These are phyloP conservation scores for Anguilla anguilla DNA, from an alignment of 2,797 vertebrate species.

Conservation along the genomic window DNA sequence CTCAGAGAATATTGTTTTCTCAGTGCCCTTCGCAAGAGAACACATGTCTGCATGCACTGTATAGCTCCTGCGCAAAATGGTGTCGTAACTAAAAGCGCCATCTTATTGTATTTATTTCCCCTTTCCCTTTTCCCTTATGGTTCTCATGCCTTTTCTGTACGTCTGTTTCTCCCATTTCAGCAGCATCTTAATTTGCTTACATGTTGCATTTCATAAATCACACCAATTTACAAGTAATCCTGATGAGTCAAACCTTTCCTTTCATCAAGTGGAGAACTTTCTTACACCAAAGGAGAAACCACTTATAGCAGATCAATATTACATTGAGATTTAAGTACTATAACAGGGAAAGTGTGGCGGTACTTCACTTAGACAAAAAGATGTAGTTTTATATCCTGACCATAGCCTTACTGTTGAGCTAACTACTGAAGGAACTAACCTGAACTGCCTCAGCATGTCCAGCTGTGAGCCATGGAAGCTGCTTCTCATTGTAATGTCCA, in stretches of 20 bases:
- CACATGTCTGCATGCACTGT: neutral
- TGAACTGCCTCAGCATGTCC: neutral
- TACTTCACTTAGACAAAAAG: neutral
- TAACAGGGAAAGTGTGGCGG: neutral
- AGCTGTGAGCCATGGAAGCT: neutral
- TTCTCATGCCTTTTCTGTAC: neutral
- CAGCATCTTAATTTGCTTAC: neutral
- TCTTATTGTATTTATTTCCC: neutral
- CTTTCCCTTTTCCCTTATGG: neutral
- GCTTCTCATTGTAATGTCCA: neutral
- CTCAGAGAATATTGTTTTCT: neutral
- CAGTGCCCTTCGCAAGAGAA: neutral
- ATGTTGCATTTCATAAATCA: neutral
- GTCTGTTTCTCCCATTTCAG: neutral
- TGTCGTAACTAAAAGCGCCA: neutral
- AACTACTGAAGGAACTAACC: neutral
- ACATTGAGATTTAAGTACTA: neutral
- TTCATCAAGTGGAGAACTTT: neutral
- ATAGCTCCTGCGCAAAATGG: neutral
- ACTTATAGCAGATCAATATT: neutral
- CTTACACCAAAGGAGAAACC: neutral
- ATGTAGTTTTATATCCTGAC: neutral
- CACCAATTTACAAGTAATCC: neutral
- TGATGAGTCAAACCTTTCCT: neutral
- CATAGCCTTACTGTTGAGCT: neutral